A percentile compares a stretch with the other conserved stretches of the same genome.
phyloP scores from a whole-genome alignment of 2,888 invertebrate species.

The Papilio protenor region DNA sequence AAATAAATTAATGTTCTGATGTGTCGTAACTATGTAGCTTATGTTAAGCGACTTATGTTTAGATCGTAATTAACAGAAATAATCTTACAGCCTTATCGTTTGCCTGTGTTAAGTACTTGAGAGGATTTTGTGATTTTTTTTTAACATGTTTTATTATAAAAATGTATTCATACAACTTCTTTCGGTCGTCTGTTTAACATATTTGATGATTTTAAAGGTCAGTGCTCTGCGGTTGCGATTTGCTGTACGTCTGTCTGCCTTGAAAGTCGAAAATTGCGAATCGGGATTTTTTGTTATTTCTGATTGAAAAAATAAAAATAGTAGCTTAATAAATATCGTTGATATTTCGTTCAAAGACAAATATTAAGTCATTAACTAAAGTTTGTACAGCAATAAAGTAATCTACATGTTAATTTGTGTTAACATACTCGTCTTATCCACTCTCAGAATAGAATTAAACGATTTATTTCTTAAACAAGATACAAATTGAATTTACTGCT shows the following conservation, averaged over 20 bases:
- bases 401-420: constrained; percentile 10
- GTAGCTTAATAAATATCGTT: too few species aligned
- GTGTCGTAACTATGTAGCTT: background rate
- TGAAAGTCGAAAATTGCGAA: background rate
- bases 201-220: constrained; percentile 24
- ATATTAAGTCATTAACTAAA: background rate
- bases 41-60: background rate
- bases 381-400: background rate
- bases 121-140: too few species aligned
- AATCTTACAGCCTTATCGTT: background rate
- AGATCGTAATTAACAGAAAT: too few species aligned
- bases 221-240: constrained; percentile 29
- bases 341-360: background rate
- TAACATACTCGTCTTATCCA: background rate
- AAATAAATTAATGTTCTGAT: background rate
- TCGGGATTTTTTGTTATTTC: background rate
- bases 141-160: too few species aligned
- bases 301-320: too few species aligned
- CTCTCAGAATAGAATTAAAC: background rate
- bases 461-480: background rate
- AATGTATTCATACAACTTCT: background rate
- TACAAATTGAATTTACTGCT: background rate
- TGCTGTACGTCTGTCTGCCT: background rate
- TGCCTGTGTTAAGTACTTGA: too few species aligned
- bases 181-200: constrained; percentile 8